phyloP scores from a whole-genome alignment of 92 coral and sea anemone species.

The Meandrina meandrites region DNA sequence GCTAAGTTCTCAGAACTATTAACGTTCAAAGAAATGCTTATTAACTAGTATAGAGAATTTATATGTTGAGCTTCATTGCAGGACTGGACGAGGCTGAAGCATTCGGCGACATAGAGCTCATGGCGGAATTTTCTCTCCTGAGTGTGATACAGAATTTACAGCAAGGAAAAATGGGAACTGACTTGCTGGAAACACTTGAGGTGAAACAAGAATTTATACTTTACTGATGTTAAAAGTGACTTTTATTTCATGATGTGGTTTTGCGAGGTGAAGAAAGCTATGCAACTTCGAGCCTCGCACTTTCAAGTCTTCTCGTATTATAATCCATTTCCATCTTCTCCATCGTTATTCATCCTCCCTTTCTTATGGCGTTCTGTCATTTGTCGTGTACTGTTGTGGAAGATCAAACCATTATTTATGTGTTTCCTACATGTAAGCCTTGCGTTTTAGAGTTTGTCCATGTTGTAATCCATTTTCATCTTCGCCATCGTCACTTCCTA shows the following conservation, averaged over 20 bases:
- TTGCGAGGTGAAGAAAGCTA: background rate
- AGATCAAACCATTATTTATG: background rate
- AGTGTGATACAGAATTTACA: conserved; percentile 72
- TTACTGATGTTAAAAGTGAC: background rate
- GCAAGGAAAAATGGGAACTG: conserved; percentile 72
- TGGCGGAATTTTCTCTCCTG: conserved; percentile 76
- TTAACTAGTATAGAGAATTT: background rate
- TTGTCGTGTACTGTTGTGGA: background rate
- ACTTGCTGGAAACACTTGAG: conserved; percentile 73
- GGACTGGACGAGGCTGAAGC: conserved; percentile 94
- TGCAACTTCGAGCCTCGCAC: no score
- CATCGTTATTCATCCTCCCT: background rate
- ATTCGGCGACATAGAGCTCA: conserved; percentile 87
- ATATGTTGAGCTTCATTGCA: background rate
- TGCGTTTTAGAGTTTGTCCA: no score
- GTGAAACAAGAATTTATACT: conserved; percentile 26
- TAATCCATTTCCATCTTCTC: background rate
- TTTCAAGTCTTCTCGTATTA: background rate
- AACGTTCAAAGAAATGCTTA: background rate
- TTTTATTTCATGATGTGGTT: background rate
- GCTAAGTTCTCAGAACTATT: background rate
- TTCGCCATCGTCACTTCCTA: no score
- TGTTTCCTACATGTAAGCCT: background rate
- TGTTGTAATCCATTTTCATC: no score
- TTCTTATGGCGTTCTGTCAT: background rate